phyloP scores from a whole-genome alignment of 2,888 invertebrate genomes.

The Acronicta alni region DNA sequence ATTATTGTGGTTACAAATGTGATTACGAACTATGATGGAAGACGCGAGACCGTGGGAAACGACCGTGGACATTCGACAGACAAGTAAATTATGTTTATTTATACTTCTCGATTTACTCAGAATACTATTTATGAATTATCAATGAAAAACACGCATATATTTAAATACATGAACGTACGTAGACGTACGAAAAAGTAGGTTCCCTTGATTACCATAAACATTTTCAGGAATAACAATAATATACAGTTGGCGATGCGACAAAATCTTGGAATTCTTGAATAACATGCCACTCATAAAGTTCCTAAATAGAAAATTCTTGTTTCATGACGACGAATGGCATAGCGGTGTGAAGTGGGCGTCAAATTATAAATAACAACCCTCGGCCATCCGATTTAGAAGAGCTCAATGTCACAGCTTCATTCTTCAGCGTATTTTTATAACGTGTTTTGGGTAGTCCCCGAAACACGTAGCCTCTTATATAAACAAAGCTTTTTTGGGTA shows the following conservation, averaged over 20 bases:
- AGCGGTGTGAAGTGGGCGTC: constrained; percentile 72
- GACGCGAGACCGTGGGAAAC: constrained; percentile 50
- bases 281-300: constrained; percentile 65
- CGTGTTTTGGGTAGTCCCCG: constrained; percentile 42
- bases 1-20: constrained; percentile 48
- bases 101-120: constrained; percentile 10
- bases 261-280: constrained; percentile 59
- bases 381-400: constrained; percentile 73
- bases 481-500: constrained; percentile 22
- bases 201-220: constrained; percentile 19
- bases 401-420: constrained; percentile 82
- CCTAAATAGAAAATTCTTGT: constrained; percentile 79
- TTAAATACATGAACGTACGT: constrained; percentile 2
- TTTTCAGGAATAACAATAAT: constrained; percentile 30
- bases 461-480: constrained; percentile 35
- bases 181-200: neutral
- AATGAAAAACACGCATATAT: neutral
- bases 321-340: constrained; percentile 70
- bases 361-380: constrained; percentile 85
- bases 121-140: constrained; percentile 1
- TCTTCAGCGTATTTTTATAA: constrained; percentile 70
- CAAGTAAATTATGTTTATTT: constrained; percentile 18
- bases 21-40: constrained; percentile 43
- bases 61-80: constrained; percentile 21
- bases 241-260: constrained; percentile 58